Evolutionary conservation across 2,888 invertebrate genomes (phyloP).

Genomic region (Napeogenes sylphis): DNA sequence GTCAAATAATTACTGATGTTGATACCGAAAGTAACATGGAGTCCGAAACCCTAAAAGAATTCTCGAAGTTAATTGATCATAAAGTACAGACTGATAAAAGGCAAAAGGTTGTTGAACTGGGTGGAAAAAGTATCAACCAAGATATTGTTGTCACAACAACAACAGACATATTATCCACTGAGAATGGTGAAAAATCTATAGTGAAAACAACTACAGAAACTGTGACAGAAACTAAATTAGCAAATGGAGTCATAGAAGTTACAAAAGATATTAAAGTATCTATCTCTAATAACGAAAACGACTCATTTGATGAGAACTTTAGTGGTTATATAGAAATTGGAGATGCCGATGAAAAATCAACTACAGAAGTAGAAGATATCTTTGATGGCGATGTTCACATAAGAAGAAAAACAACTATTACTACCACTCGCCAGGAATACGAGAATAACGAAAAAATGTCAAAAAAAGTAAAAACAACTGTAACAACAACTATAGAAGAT

Average conservation of each 20-base stretch:
- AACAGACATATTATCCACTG: constrained; percentile 53
- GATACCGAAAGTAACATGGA: constrained; percentile 38
- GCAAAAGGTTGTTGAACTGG: constrained; percentile 44
- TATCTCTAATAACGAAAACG: constrained; percentile 54
- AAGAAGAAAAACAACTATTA: constrained; percentile 56
- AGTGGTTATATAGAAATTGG: constrained; percentile 49
- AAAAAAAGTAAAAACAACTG: constrained; percentile 62
- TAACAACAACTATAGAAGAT: constrained; percentile 50
- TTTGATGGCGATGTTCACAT: constrained; percentile 52
- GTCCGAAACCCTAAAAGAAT: constrained; percentile 43
- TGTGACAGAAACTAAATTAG: constrained; percentile 56
- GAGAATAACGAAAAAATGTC: constrained; percentile 45
- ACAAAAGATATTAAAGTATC: constrained; percentile 66
- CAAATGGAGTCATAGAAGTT: constrained; percentile 60
- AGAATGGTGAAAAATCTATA: constrained; percentile 52
- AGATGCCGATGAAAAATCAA: constrained; percentile 48
- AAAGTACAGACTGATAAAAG: constrained; percentile 52
- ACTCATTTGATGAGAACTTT: constrained; percentile 56
- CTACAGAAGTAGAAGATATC: constrained; percentile 44
- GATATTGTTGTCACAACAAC: constrained; percentile 62
- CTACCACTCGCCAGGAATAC: constrained; percentile 58
- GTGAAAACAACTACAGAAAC: constrained; percentile 59
- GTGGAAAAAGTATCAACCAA: constrained; percentile 56
- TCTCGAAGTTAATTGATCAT: constrained; percentile 49
- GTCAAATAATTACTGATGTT: constrained; percentile 55